phyloP scores from a whole-genome alignment of 1,140 invertebrate genomes.

The Lepidostoma basale region DNA sequence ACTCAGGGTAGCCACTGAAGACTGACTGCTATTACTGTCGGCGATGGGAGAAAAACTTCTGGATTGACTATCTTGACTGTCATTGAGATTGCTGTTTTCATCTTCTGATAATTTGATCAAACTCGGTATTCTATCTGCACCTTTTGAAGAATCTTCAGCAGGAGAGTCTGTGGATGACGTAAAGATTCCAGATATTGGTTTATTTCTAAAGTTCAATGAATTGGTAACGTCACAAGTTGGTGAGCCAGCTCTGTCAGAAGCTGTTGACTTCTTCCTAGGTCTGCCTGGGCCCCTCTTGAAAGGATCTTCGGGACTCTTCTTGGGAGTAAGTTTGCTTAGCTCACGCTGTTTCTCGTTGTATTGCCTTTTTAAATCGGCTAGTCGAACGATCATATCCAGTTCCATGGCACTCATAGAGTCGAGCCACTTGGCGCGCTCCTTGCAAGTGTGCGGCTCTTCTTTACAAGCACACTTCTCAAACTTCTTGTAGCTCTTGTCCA shows the following conservation, averaged over 20 bases:
- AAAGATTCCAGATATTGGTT: constrained; percentile 25
- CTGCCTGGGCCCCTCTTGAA: constrained; percentile 53
- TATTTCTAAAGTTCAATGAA: constrained; percentile 1
- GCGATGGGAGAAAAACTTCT: constrained; percentile 41
- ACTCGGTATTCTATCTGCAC: constrained; percentile 2
- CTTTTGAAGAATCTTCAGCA: constrained; percentile 26
- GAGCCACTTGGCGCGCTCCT: constrained; percentile 48
- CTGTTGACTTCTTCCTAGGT: constrained; percentile 52
- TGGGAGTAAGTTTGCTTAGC: constrained; percentile 71
- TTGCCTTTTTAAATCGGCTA: constrained; percentile 80
- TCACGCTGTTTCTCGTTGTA: constrained; percentile 85
- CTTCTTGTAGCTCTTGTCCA: constrained; percentile 17
- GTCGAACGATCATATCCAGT: constrained; percentile 75
- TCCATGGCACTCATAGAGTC: constrained; percentile 70
- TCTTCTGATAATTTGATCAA: constrained; percentile 39
- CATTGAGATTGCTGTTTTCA: constrained; percentile 33
- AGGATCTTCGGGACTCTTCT: constrained; percentile 56
- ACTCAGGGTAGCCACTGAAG: constrained; percentile 49
- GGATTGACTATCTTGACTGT: constrained; percentile 9
- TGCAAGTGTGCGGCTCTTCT: constrained; percentile 53
- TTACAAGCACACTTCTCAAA: constrained; percentile 34
- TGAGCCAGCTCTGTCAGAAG: constrained; percentile 47
- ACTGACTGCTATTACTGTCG: constrained; percentile 41
- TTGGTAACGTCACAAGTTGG: constrained; percentile 53
- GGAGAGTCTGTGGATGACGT: not conserved